A percentile compares a stretch with the other conserved stretches of the same genome.
phyloP scores from a whole-genome alignment of 2,113 vertebrate genomes.

The Ctenodactylus gundi region DNA sequence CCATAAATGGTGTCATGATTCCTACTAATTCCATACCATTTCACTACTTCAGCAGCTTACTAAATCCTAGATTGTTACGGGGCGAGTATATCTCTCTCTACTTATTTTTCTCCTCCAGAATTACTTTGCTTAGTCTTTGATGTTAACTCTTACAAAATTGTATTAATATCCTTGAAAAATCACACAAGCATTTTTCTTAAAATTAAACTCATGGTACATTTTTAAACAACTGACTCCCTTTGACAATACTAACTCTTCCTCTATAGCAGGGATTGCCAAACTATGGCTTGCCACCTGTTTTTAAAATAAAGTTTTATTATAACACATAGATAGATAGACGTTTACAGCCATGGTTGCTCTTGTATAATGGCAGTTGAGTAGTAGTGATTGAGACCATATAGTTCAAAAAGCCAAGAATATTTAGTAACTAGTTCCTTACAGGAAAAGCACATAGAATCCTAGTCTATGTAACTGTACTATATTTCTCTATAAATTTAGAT shows the following conservation, averaged over 20 bases:
- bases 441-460: not conserved
- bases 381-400: not conserved
- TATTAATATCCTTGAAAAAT: not conserved
- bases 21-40: not conserved
- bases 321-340: not conserved
- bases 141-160: not conserved
- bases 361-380: not conserved
- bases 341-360: not conserved
- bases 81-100: not conserved
- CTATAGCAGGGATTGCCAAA: not conserved
- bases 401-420: not conserved
- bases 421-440: not conserved
- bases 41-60: not conserved
- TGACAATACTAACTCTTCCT: not conserved
- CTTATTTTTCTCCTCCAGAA: not conserved
- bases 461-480: not conserved
- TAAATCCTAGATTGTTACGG: not conserved
- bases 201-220: not conserved
- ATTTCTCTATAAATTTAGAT: not conserved
- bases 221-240: not conserved
- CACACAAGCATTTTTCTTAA: not conserved
- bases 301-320: not conserved
- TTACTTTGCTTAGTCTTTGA: not conserved
- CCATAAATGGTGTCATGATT: not conserved
- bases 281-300: not conserved